Percentiles rank a stretch among this genome's conserved stretches.
Conservation (phyloP, 2,797 vertebrate species). For the Spinus olivaceus region DNA sequence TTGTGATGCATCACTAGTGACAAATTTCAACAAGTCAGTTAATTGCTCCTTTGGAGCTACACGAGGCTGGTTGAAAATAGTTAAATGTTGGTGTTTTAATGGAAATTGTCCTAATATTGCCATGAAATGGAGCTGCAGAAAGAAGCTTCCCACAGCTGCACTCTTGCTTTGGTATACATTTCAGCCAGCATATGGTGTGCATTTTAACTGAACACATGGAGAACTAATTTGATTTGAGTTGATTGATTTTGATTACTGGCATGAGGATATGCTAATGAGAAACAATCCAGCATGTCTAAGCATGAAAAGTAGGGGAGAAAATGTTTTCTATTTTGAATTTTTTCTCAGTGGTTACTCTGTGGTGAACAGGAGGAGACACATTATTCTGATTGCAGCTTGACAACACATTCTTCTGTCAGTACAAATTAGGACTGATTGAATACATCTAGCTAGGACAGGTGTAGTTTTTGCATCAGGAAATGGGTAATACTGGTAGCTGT, state of each 20-base stretch:
- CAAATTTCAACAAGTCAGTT: not conserved
- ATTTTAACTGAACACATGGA: constrained; percentile 13
- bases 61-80: not conserved
- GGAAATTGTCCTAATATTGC: not conserved
- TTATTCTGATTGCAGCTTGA: not conserved
- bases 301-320: not conserved
- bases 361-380: not conserved
- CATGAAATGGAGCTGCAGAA: not conserved
- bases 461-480: not conserved
- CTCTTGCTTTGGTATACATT: not conserved
- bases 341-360: not conserved
- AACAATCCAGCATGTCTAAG: constrained; percentile 13
- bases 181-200: constrained; percentile 19
- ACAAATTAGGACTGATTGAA: not conserved
- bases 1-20: not conserved
- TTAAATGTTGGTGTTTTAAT: not conserved
- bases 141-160: not conserved
- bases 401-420: not conserved
- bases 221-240: constrained; percentile 35
- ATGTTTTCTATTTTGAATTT: not conserved
- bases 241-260: constrained; percentile 52
- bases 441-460: not conserved
- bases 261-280: constrained; percentile 49
- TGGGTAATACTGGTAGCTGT: not conserved
- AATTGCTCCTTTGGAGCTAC: not conserved